Base-by-base conservation (phyloP, 2,888 invertebrate species). In the Lasioglossum lativentre region DNA sequence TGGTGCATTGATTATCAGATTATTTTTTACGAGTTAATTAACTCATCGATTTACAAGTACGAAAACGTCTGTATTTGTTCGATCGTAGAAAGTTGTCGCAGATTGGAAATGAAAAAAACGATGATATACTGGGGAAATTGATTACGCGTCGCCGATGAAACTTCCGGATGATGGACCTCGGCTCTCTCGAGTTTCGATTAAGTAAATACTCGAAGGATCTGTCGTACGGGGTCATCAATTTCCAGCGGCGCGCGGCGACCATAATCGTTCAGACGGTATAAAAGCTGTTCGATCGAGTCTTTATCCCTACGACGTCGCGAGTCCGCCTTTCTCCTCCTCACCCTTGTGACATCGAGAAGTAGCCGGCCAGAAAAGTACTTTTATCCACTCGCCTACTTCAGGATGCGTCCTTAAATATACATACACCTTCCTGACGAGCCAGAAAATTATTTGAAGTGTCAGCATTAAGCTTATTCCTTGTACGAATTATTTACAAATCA, bases 241-340 rank as follows among this genome's bases (percentile, higher is more conserved):
- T 84, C 63, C 80, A 45, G 0, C 68, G 23, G 16, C 45, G 16
- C 16, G 42, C 42, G 45, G 42, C 52, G 56, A 85, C 76, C 78
- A 70, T 78, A 85, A 85, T 82, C 86, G 82, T 81, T 85, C 78
- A 27, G 56, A 82, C 73, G 70, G 75, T 75, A 85, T 88, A 85
- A 85, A 88, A 80, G 82, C 82, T 73, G 82, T 78, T 85, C 85
- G 82, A 87, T 85, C 82, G 75, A 73, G 74, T 75, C 84, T 82
- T 75, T 78, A 84, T 83, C 85, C 82, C 59, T 59, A 71, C 74
- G 78, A 27, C 76, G 84, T 52, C 81, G 70, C 56, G 83, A 86
- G 83, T 79, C 82, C 85, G 85, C 86, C 85, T 73, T 83, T 78
- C 82, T 78, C 68, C 82, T 75, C 63, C 75, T 85, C 86, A 87